These are phyloP conservation scores for Campylorhamphus procurvoides DNA, from an alignment of 2,113 vertebrate species.

Conservation along the genomic window DNA sequence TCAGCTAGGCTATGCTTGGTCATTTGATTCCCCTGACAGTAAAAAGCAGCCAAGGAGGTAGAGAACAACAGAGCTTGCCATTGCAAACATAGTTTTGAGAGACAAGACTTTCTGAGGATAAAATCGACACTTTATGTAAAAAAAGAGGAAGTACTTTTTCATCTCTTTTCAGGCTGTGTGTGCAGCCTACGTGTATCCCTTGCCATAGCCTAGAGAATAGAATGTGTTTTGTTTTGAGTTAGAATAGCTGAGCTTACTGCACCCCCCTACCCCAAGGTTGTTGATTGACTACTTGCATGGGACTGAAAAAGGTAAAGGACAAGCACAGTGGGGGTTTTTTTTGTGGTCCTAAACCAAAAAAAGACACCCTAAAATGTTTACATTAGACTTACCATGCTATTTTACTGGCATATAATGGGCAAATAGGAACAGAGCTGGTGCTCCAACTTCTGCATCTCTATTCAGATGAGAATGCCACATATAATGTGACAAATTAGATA, in stretches of 20 bases:
- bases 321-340: background rate
- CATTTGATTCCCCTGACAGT: background rate
- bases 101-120: background rate
- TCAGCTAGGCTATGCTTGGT: background rate
- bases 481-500: conserved; percentile 11
- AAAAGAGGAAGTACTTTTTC: background rate
- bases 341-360: background rate
- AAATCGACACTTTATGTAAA: background rate
- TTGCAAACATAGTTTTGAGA: background rate
- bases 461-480: background rate
- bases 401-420: background rate
- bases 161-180: background rate
- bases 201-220: background rate
- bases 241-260: background rate
- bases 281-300: accelerated
- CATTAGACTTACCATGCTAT: background rate
- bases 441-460: background rate
- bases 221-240: background rate
- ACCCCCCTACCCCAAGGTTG: background rate
- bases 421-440: background rate
- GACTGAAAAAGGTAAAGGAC: background rate
- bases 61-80: background rate
- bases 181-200: accelerated
- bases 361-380: background rate
- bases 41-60: background rate